phyloP scores from a whole-genome alignment of 1,140 invertebrate genomes.

The Trypoxylus dichotomus region DNA sequence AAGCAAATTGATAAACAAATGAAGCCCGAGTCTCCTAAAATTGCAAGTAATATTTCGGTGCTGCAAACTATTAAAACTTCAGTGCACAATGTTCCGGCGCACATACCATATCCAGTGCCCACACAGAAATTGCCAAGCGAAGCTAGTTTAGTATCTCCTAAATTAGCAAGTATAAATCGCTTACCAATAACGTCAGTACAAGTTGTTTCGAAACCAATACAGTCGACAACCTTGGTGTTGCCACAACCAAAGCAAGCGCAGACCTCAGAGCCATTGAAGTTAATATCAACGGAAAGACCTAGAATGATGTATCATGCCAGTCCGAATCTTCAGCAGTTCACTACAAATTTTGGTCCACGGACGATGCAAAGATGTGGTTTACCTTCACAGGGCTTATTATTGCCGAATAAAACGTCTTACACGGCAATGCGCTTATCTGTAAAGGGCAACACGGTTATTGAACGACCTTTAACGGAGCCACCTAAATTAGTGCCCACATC shows the following conservation, averaged over 20 bases:
- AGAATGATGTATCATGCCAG: constrained; percentile 42
- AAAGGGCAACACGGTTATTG: neutral
- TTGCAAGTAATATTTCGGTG: neutral
- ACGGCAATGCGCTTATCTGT: neutral
- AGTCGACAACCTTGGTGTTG: constrained; percentile 54
- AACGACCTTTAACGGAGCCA: constrained; percentile 5
- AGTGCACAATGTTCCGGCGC: constrained; percentile 51
- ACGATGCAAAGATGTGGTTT: constrained; percentile 36
- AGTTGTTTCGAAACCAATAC: constrained; percentile 60
- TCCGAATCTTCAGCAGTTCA: constrained; percentile 36
- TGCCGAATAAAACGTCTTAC: constrained; percentile 2
- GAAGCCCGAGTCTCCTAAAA: neutral
- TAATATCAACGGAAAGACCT: constrained; percentile 39
- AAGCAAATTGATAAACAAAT: neutral
- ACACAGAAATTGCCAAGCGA: constrained; percentile 31
- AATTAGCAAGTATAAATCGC: constrained; percentile 13
- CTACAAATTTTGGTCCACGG: constrained; percentile 31
- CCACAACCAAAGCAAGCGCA: constrained; percentile 53
- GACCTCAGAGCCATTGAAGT: constrained; percentile 41
- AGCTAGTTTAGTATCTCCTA: neutral
- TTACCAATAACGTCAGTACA: constrained; percentile 59
- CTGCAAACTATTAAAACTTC: constrained; percentile 31
- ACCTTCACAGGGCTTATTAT: neutral
- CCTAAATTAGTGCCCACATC: constrained; percentile 33
- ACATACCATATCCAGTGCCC: constrained; percentile 51